phyloP scores from a whole-genome alignment of 30 jellyfish, hydroid and myxozoan species.

The Chrysaora quinquecirrha region DNA sequence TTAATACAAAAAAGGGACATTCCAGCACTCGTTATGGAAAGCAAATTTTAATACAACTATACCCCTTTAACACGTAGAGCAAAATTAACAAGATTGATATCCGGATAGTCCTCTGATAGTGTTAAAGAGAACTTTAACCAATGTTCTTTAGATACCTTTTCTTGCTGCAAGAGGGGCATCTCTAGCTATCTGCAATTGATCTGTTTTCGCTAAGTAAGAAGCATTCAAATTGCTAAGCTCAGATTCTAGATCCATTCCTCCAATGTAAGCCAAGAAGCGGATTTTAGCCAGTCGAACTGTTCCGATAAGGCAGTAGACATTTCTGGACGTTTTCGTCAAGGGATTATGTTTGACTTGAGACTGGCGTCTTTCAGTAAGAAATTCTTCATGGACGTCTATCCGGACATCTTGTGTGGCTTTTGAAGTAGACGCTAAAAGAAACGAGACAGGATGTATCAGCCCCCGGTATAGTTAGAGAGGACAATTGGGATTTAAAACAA shows the following conservation, averaged over 20 bases:
- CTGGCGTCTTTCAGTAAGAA: conserved; percentile 6
- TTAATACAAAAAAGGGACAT: too few species aligned
- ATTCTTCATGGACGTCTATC: conserved; percentile 10
- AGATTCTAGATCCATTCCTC: conserved; percentile 83
- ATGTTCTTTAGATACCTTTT: conserved; percentile 3
- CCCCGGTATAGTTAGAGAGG: too few species aligned
- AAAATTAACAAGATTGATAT: too few species aligned
- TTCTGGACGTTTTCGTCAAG: not conserved
- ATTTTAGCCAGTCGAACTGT: conserved; percentile 65
- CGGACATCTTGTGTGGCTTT: conserved; percentile 20
- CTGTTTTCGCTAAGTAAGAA: conserved; percentile 14
- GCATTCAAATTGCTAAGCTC: conserved; percentile 64
- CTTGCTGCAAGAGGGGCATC: not conserved
- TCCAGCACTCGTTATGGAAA: too few species aligned
- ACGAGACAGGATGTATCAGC: too few species aligned
- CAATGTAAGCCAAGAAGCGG: conserved; percentile 72
- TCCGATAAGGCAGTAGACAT: conserved; percentile 26
- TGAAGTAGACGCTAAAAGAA: conserved; percentile 12
- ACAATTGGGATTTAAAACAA: too few species aligned
- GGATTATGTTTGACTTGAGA: conserved; percentile 22
- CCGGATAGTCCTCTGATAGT: too few species aligned
- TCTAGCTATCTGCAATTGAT: conserved; percentile 12
- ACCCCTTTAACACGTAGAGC: too few species aligned
- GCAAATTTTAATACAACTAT: too few species aligned
- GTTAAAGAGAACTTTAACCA: not conserved